These are phyloP conservation scores for Heterochromis multidens DNA, from an alignment of 2,113 vertebrate genomes.

Conservation along the genomic window DNA sequence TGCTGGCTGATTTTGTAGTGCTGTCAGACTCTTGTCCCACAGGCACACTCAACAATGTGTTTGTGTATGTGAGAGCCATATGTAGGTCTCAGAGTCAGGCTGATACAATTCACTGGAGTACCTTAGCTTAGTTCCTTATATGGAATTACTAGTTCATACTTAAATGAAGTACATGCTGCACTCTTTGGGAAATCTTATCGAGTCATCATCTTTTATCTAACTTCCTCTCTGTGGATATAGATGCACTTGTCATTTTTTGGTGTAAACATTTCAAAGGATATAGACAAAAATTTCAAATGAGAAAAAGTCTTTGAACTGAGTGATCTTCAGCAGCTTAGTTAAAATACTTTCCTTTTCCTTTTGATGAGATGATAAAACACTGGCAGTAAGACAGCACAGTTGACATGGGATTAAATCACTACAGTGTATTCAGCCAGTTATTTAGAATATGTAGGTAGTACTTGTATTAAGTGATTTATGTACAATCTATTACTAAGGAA, in stretches of 20 bases:
- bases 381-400: not conserved
- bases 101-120: constrained; percentile 54
- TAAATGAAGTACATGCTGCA: not conserved
- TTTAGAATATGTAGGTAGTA: too few relatives aligned
- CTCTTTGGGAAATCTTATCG: not conserved
- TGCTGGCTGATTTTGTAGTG: constrained; percentile 64
- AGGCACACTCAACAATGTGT: constrained; percentile 33
- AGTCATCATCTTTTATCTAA: not conserved
- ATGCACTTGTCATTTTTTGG: not conserved
- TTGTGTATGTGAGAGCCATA: constrained; percentile 4
- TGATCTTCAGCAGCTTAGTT: not conserved
- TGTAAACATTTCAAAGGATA: not conserved
- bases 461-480: too few relatives aligned
- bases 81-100: constrained; percentile 20
- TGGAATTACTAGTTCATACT: constrained; percentile 47
- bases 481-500: too few relatives aligned
- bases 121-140: constrained; percentile 68
- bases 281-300: not conserved
- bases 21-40: constrained; percentile 65
- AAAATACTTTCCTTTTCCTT: not conserved
- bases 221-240: not conserved
- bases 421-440: not conserved
- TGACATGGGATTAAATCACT: not conserved
- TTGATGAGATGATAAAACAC: not conserved
- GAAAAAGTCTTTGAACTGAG: not conserved